Conservation (phyloP, 2,797 vertebrate species). For the Myotis findleyi region DNA sequence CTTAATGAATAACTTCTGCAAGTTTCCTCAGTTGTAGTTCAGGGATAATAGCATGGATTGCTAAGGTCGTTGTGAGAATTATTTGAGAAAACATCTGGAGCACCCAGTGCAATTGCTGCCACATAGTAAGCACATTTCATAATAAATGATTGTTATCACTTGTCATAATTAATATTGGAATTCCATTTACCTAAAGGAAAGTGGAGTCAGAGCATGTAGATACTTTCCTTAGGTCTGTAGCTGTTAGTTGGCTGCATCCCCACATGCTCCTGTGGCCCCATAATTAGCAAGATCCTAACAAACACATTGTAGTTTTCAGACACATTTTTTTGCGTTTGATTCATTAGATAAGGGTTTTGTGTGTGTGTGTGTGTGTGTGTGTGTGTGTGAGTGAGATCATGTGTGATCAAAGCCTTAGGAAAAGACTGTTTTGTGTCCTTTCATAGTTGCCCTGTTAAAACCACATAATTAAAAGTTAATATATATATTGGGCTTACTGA, state of each 20-base stretch:
- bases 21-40: slow-evolving; percentile 3
- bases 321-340: slow-evolving; percentile 19
- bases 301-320: background rate
- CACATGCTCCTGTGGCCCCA: background rate
- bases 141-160: background rate
- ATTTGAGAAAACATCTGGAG: background rate
- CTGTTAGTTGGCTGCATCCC: background rate
- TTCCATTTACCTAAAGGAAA: background rate
- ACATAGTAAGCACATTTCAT: background rate
- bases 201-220: background rate
- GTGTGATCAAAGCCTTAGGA: background rate
- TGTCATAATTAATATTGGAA: background rate
- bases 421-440: background rate
- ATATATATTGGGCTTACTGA: background rate
- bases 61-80: background rate
- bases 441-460: background rate
- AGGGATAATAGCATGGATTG: background rate
- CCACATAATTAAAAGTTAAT: background rate
- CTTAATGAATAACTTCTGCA: background rate
- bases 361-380: background rate
- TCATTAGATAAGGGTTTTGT: background rate
- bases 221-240: too few relatives aligned
- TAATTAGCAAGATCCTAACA: background rate
- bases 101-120: background rate
- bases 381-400: background rate